Conservation (phyloP, 2,888 invertebrate genomes). For the Cosmia pyralina region DNA sequence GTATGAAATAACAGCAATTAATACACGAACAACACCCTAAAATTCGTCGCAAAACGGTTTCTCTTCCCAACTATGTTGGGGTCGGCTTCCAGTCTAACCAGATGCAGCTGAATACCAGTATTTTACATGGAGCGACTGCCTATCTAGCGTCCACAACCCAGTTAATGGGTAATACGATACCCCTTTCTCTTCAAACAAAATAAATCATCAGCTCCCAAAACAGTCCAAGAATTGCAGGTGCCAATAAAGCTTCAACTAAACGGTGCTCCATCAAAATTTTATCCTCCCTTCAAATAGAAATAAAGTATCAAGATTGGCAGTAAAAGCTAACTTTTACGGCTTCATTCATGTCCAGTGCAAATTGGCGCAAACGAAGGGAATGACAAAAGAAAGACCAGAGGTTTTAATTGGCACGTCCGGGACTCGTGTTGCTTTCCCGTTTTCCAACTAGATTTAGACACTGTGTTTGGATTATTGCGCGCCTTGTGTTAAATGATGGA, state of each 20-base stretch:
- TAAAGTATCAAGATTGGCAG: conserved; percentile 54
- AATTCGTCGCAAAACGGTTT: too few species aligned
- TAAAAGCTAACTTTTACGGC: conserved; percentile 61
- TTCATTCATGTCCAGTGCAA: conserved; percentile 57
- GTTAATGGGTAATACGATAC: too few species aligned
- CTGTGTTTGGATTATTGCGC: conserved; percentile 38
- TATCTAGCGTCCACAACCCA: too few species aligned
- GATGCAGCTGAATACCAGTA: too few species aligned
- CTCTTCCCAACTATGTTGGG: too few species aligned
- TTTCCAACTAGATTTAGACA: conserved; percentile 50
- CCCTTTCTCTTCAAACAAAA: neutral
- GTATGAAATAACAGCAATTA: too few species aligned
- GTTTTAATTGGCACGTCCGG: conserved; percentile 65
- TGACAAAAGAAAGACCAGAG: conserved; percentile 52
- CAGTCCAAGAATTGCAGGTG: conserved; percentile 8
- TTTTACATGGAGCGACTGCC: too few species aligned
- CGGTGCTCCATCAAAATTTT: conserved; percentile 51
- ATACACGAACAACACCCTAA: too few species aligned
- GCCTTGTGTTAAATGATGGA: neutral
- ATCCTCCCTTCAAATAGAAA: conserved; percentile 57
- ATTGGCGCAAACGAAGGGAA: conserved; percentile 53
- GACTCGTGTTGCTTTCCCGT: conserved; percentile 33
- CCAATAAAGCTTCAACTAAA: conserved; percentile 35
- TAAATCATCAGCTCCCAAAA: neutral
- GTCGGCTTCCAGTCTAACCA: too few species aligned